Evolutionary conservation across 2,113 vertebrate genomes (phyloP).

Genomic region (Strix aluco): DNA sequence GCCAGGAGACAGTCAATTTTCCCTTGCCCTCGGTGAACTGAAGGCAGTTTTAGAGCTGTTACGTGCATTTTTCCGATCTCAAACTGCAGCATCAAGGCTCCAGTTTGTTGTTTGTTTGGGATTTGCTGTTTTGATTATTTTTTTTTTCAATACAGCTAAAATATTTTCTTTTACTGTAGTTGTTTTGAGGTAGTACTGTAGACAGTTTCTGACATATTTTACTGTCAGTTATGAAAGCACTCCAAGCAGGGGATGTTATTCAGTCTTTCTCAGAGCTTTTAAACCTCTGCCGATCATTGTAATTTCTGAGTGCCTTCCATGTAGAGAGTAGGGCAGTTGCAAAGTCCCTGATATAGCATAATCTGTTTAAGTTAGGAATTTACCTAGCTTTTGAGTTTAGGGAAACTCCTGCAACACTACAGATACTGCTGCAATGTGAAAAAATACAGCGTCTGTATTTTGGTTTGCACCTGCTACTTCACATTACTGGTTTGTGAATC

Average conservation of each 20-base stretch:
- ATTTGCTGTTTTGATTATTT: neutral
- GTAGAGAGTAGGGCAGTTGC: neutral
- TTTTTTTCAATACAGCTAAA: neutral
- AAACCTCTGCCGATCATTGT: neutral
- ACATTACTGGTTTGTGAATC: neutral
- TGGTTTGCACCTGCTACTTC: neutral
- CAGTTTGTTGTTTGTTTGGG: neutral
- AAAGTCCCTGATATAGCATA: neutral
- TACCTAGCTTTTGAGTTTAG: neutral
- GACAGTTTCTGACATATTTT: neutral
- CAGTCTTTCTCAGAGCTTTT: neutral
- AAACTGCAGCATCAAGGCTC: neutral
- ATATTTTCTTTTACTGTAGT: neutral
- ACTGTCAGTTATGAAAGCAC: neutral
- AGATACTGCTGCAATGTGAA: neutral
- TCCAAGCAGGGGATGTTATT: neutral
- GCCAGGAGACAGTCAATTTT: neutral
- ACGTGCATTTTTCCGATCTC: neutral
- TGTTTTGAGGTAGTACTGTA: neutral
- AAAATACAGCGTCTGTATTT: neutral
- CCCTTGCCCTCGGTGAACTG: neutral
- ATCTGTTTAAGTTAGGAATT: neutral
- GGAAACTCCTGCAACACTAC: neutral
- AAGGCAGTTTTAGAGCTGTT: neutral
- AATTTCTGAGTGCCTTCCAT: neutral